Evolutionary conservation across 1,140 invertebrate genomes (phyloP), one percentile per base, ranked within the genome.

Genomic region (Plodia interpunctella): DNA sequence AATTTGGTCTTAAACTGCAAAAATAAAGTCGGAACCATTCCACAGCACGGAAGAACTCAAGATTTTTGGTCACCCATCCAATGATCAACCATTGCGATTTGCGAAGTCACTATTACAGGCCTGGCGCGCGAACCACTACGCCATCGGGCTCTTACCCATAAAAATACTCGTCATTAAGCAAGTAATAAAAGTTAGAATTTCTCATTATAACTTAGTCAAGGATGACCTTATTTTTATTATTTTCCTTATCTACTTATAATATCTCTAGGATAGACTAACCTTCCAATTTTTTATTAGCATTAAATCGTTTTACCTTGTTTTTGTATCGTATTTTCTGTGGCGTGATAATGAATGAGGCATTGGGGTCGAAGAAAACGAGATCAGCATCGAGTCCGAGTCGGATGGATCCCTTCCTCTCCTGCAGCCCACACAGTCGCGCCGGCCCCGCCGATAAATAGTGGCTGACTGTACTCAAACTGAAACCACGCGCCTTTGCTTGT

Each of bases 291-390:
- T 44, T 11, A 49, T 59, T 55, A 15, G 51, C 18, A 57, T 44
- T 32, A 44, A 21, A 17, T 15, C n/a, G 15, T 58, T 55, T 63
- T 78, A 92, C 91, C 83, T 93, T 94, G 70, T 93, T 93, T 67
- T 92, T 92, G 57, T 92, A 90, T 5, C 85, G 74, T 58, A 93
- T 91, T 13, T 80, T 80, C 28, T 90, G 79, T 54, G 90, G 75
- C 25, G 90, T 82, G 35, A 93, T 91, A 54, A 80, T 80, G 70
- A 92, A 93, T 18, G 85, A 86, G 52, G 91, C 90, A 3, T 94
- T 87, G 0, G 94, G 94, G 82, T 94, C 89, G 90, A 94, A 95
- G 50, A 95, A 91, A 44, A 95, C 93, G 59, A 95, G 91, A 81
- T 95, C 94, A 0, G 94, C 94, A 70, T 95, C 94, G 67, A 91